Base-by-base conservation (phyloP, 2,113 vertebrate genomes). In the Petroica traversi region DNA sequence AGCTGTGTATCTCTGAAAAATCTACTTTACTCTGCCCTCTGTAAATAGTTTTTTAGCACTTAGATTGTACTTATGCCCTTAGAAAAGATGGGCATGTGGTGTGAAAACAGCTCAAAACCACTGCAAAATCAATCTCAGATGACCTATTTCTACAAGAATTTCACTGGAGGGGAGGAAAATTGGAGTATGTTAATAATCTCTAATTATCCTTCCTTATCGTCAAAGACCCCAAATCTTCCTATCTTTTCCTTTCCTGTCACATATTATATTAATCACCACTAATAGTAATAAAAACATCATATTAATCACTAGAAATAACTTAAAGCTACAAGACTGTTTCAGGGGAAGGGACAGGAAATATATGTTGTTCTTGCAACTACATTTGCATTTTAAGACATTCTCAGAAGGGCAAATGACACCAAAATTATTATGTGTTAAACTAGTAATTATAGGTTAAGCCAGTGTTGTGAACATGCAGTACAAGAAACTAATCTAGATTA, bases 71-170 rank as follows among this genome's bases (percentile, higher is more conserved):
- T 85, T 88, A 33, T 80, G 62, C 54, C 82, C 78, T 92, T 92
- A 61, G 89, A 91, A 95, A 88, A 86, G 24, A 80, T 82, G 66
- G 78, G 69, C 49, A 46, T 26, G 57, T 57, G 69, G 61, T 92
- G 40, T 79, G 58, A 81, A 94, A 92, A 88, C 71, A 88, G 78
- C 78, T 92, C 34, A 71, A 87, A 89, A 81, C 38, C 59, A 67
- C 63, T 69, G 33, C 26, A 81, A 51, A 89, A 89, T 75, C 89
- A 78, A 77, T 95, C 81, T 93, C 31, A 46, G 29, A 14, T 90
- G 92, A 89, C 81, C 90, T 94, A 94, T 81, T 96, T 95, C 81
- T 82, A 52, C 17, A 69, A 84, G 38, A 89, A 77, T 89, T 91
- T 94, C 59, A 84, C 83, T 89, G 59, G 72, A 83, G 86, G 89